phyloP scores from a whole-genome alignment of 37 sponge, comb jelly and placozoan genomes.

The Bolinopsis microptera region DNA sequence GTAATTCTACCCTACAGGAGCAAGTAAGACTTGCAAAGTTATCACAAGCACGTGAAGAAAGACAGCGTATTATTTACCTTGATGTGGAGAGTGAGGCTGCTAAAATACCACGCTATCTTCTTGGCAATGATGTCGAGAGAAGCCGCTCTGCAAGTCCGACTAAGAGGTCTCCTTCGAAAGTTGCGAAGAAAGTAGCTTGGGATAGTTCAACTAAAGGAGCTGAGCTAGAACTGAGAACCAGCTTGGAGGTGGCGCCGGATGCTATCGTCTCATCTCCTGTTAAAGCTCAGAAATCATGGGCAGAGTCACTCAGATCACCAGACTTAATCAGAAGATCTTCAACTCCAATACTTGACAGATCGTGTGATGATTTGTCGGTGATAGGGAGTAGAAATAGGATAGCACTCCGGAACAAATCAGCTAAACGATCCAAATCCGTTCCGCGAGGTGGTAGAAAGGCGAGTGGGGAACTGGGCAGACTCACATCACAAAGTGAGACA shows the following conservation, averaged over 20 bases:
- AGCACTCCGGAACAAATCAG: not conserved
- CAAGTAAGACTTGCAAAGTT: conserved; percentile 28
- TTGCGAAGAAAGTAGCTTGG: conserved; percentile 50
- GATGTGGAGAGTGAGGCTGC: conserved; percentile 34
- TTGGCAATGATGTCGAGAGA: not conserved
- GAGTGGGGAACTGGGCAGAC: not conserved
- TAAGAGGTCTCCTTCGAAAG: not conserved
- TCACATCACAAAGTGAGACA: not conserved
- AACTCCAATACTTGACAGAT: not conserved
- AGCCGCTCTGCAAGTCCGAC: not conserved
- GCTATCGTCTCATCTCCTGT: not conserved
- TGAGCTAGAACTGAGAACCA: conserved; percentile 3
- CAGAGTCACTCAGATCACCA: conserved; percentile 45
- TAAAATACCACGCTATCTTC: conserved; percentile 23
- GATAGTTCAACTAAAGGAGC: conserved; percentile 28
- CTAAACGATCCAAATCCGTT: not conserved
- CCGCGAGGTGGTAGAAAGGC: not conserved
- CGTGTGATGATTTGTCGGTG: not conserved
- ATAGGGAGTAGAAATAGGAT: not conserved
- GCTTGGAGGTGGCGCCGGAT: not conserved
- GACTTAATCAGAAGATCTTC: not conserved
- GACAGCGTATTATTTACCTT: conserved; percentile 37
- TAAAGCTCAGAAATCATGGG: conserved; percentile 9
- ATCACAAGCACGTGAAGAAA: conserved; percentile 17
- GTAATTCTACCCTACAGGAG: no score